These are phyloP conservation scores for Triplophysa yarkandensis DNA, from an alignment of 2,797 vertebrate species.

Conservation along the genomic window DNA sequence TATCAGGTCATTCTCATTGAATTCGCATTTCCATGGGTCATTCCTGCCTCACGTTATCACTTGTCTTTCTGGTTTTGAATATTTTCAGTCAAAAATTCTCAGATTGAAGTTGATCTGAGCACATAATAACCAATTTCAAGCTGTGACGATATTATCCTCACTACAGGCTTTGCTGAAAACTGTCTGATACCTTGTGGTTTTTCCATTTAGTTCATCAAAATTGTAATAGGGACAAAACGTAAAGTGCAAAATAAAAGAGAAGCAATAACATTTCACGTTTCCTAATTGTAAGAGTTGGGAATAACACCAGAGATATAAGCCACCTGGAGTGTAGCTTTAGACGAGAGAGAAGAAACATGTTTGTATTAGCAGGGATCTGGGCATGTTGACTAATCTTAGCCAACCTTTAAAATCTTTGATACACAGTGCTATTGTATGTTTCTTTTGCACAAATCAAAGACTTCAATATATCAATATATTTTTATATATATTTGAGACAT, in stretches of 20 bases:
- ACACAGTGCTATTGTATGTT: too few species aligned
- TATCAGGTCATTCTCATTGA: slow-evolving; percentile 68
- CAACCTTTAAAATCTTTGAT: too few species aligned
- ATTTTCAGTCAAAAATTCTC: slow-evolving; percentile 9
- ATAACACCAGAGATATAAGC: slow-evolving; percentile 30
- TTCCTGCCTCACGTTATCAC: slow-evolving; percentile 65
- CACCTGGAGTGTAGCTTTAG: slow-evolving; percentile 9
- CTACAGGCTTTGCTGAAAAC: slow-evolving; percentile 23
- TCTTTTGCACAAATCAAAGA: too few species aligned
- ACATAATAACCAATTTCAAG: slow-evolving; percentile 21
- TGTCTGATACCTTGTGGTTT: slow-evolving; percentile 11
- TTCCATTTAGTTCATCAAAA: slow-evolving; percentile 43
- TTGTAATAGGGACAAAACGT: slow-evolving; percentile 45
- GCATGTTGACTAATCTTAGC: too few species aligned
- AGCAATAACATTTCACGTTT: slow-evolving; percentile 20
- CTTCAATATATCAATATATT: too few species aligned
- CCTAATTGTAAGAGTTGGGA: slow-evolving; percentile 38
- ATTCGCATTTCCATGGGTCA: slow-evolving; percentile 64
- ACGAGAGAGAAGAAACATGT: neutral
- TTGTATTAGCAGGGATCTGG: too few species aligned
- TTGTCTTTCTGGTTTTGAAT: slow-evolving; percentile 1
- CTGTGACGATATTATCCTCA: slow-evolving; percentile 29
- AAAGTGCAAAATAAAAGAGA: slow-evolving; percentile 41
- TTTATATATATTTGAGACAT: too few species aligned
- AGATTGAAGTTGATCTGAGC: neutral